These are phyloP conservation scores for Phacellophora camtschatica DNA, from an alignment of 30 jellyfish, hydroid and myxozoan genomes.

Conservation along the genomic window DNA sequence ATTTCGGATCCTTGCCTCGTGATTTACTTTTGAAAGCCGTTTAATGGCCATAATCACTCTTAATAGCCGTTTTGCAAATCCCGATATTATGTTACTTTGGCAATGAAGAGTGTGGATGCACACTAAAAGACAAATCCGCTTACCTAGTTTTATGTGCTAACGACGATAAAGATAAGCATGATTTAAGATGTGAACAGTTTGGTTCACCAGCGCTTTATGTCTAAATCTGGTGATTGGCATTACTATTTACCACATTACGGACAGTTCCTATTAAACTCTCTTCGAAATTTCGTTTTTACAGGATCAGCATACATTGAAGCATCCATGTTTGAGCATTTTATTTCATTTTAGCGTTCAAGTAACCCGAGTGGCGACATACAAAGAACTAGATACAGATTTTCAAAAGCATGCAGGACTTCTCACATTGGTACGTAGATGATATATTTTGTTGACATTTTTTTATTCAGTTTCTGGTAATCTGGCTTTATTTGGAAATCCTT, in stretches of 20 bases:
- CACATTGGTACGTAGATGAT: conserved; percentile 77
- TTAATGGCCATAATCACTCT: conserved; percentile 37
- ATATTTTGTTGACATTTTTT: too few species aligned
- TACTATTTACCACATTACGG: conserved; percentile 55
- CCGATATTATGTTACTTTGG: conserved; percentile 54
- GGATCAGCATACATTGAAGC: neutral
- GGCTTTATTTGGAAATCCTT: conserved; percentile 69
- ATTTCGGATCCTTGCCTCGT: conserved; percentile 13
- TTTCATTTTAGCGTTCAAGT: conserved; percentile 88
- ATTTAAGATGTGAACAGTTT: conserved; percentile 48
- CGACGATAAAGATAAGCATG: conserved; percentile 63
- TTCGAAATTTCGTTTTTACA: neutral
- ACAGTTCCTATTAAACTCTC: conserved; percentile 34
- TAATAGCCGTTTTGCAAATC: conserved; percentile 50
- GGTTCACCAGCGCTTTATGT: conserved; percentile 67
- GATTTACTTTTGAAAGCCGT: conserved; percentile 39
- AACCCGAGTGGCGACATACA: conserved; percentile 98
- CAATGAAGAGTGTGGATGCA: conserved; percentile 28
- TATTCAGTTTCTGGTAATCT: neutral
- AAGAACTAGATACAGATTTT: conserved; percentile 95
- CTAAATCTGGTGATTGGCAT: conserved; percentile 79
- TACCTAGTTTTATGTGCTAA: conserved; percentile 54
- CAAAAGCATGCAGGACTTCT: conserved; percentile 98
- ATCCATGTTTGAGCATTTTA: neutral
- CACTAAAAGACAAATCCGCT: conserved; percentile 67